Percentiles rank a stretch among this genome's conserved stretches.
These are phyloP conservation scores for Archilochus colubris DNA, from an alignment of 2,113 vertebrate genomes.

Conservation along the genomic window DNA sequence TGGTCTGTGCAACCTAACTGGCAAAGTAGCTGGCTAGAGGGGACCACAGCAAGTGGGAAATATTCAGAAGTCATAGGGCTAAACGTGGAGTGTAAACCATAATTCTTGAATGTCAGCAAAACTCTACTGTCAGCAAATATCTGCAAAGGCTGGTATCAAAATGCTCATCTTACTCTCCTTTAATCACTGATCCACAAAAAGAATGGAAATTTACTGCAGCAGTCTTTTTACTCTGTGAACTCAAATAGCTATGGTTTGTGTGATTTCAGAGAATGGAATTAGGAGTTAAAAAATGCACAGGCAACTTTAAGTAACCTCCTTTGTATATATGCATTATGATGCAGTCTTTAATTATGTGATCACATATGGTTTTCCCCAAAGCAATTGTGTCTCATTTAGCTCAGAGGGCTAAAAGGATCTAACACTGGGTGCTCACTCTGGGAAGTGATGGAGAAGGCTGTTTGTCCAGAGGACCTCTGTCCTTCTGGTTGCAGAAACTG, in stretches of 20 bases:
- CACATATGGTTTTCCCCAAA: slow-evolving; percentile 39
- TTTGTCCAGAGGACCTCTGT: slow-evolving; percentile 14
- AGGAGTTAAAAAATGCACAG: slow-evolving; percentile 58
- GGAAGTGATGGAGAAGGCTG: slow-evolving; percentile 7
- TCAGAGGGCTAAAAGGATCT: too few species aligned
- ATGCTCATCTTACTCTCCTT: not conserved
- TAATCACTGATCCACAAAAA: slow-evolving; percentile 1
- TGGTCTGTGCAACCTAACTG: not conserved
- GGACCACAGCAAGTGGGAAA: not conserved
- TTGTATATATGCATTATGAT: slow-evolving; percentile 55
- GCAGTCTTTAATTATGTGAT: slow-evolving; percentile 67
- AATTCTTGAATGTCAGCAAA: not conserved
- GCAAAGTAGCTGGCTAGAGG: not conserved
- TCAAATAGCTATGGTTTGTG: slow-evolving; percentile 12
- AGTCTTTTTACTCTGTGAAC: slow-evolving; percentile 35
- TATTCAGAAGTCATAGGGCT: not conserved
- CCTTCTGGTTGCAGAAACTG: not conserved
- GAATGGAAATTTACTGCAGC: slow-evolving; percentile 36
- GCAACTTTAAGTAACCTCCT: slow-evolving; percentile 66
- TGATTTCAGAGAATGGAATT: slow-evolving; percentile 63
- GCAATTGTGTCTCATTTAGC: slow-evolving; percentile 36
- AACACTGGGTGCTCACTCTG: too few species aligned
- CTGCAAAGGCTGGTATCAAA: not conserved
- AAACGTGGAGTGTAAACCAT: not conserved
- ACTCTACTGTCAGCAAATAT: not conserved